Base-by-base conservation (phyloP, 64 coral and sea anemone species). In the Cladopsammia gracilis region DNA sequence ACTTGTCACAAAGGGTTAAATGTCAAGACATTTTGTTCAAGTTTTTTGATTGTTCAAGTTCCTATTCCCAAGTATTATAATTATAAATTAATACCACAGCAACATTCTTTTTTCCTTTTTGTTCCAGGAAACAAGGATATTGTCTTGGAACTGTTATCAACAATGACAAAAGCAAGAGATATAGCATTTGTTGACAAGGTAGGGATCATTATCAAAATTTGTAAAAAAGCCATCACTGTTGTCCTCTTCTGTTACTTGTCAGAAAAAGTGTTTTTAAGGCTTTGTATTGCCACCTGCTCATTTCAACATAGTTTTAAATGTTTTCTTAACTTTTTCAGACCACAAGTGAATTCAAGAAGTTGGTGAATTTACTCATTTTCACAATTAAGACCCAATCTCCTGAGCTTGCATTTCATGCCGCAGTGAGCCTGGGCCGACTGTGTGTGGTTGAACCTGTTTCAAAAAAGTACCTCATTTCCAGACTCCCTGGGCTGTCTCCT, bases 151-250 rank as follows among this genome's bases (percentile, higher is more conserved):
- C 25, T 99, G 22, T 20, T 99, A 48, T 60, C 79, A 71, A 96
- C 83, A 15, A 93, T 99, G 91, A 88, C 91, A 0, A 94, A 96
- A 90, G 98, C 95, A 18, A 93, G 88, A 49, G 90, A 99, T 70
- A 93, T 99, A 66, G 94, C 98, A 23, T 99, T 99, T 86, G 91
- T 99, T 42, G 94, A 99, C 72, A 90, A 96, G 88, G 98, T 99
- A 81, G 10, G 60, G 70, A 43, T 61, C 61, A 60, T 62, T n/a
- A 7, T 58, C 19, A 56, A 61, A 61, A 25, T 10, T 57, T 18
- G 23, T 12, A 61, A 50, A 13, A 34, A 64, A 70, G 3, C 2
- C 2, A n/a, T 34, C 34, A 34, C 34, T 34, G 34, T 34, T 34
- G 34, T 34, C 34, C 34, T 34, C 34, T 34, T 34, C 34, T 34